Percentiles rank a stretch among this genome's conserved stretches.
These are phyloP conservation scores for Scaptodrosophila latifasciaeformis DNA, from an alignment of 2,888 invertebrate genomes.

Conservation along the genomic window DNA sequence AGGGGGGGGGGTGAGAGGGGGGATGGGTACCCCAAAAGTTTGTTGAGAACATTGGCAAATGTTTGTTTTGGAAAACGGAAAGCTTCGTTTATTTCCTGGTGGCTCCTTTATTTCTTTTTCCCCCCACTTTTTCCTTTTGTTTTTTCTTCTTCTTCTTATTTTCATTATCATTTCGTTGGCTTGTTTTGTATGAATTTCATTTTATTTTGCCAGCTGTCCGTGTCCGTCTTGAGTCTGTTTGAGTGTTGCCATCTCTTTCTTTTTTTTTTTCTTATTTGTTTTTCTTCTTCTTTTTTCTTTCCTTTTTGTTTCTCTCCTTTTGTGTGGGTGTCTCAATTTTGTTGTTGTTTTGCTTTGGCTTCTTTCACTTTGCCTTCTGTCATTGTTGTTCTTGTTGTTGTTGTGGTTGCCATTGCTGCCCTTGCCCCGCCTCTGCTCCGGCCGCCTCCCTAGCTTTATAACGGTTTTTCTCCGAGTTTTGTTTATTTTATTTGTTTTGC, in stretches of 20 bases:
- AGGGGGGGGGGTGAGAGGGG: too few relatives aligned
- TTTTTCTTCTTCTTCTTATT: too few relatives aligned
- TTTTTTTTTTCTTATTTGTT: too few relatives aligned
- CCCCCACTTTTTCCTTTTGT: too few relatives aligned
- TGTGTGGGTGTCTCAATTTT: constrained; percentile 9
- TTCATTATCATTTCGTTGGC: constrained; percentile 6
- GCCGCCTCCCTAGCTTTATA: background rate
- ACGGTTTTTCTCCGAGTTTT: constrained; percentile 58
- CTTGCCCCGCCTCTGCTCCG: constrained; percentile 1
- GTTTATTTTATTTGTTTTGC: constrained; percentile 67
- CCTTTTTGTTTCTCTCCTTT: constrained; percentile 28
- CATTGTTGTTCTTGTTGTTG: constrained; percentile 3
- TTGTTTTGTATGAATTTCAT: constrained; percentile 42
- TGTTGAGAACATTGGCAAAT: constrained; percentile 68
- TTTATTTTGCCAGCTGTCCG: constrained; percentile 24
- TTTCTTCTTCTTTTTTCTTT: too few relatives aligned
- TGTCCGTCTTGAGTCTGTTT: too few relatives aligned
- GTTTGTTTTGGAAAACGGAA: constrained; percentile 66
- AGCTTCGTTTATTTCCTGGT: constrained; percentile 48
- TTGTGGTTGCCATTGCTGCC: background rate
- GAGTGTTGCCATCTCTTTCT: too few relatives aligned
- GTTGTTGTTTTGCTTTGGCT: constrained; percentile 28
- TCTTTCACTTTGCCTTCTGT: constrained; percentile 11
- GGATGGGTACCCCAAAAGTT: constrained; percentile 48
- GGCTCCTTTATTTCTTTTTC: too few relatives aligned